Evolutionary conservation across 2,797 vertebrate genomes (phyloP).

Genomic region (Columba guinea): DNA sequence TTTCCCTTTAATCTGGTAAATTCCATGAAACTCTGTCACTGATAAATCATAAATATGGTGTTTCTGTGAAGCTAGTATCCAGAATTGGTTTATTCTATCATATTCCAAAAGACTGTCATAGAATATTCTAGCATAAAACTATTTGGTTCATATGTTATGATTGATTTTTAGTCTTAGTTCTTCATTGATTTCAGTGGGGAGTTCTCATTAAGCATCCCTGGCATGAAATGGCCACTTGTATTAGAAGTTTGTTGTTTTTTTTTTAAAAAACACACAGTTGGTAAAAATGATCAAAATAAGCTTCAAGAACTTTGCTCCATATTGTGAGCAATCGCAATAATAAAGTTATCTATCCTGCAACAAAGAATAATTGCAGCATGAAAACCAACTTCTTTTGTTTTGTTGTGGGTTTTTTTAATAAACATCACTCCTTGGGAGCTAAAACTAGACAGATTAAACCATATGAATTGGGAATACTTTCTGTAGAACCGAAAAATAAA

Average conservation of each 20-base stretch:
- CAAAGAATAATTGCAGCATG: background rate
- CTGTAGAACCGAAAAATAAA: background rate
- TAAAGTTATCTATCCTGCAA: background rate
- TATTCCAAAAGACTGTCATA: background rate
- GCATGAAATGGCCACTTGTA: background rate
- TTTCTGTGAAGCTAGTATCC: background rate
- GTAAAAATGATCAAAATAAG: background rate
- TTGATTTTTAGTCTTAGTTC: slow-evolving; percentile 14
- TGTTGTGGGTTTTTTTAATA: background rate
- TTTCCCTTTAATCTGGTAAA: background rate
- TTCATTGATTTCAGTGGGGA: background rate
- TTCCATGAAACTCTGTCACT: background rate
- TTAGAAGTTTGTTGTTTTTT: background rate
- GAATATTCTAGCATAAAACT: background rate
- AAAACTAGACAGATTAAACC: background rate
- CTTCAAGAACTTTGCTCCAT: background rate
- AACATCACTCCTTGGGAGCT: background rate
- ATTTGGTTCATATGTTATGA: background rate
- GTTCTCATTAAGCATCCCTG: background rate
- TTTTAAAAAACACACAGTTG: background rate
- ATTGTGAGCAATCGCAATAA: background rate
- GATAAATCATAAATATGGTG: background rate
- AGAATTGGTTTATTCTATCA: background rate
- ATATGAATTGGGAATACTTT: background rate
- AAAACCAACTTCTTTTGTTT: background rate